Evolutionary conservation across 2,797 vertebrate species (phyloP).

Genomic region (Neostethus bicornis): DNA sequence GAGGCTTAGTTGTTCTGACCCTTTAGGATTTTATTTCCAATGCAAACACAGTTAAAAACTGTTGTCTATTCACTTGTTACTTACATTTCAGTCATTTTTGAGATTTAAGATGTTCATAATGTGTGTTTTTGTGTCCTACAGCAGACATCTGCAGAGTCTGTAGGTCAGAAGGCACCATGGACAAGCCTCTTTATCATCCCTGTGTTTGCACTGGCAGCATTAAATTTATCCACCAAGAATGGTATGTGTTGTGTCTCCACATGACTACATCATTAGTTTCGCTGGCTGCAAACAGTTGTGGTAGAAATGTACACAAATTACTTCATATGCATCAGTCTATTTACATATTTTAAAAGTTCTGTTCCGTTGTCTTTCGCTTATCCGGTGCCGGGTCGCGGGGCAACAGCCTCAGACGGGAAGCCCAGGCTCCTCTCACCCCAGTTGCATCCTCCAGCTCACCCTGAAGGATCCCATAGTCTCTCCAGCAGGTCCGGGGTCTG

Average conservation of each 20-base stretch:
- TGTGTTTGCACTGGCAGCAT: constrained; percentile 99
- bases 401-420: too few relatives aligned
- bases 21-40: background rate
- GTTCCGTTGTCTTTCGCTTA: too few relatives aligned
- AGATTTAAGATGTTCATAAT: background rate
- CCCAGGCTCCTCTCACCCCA: too few relatives aligned
- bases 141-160: constrained; percentile 96
- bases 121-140: constrained; percentile 39
- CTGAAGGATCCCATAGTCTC: too few relatives aligned
- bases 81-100: too few relatives aligned
- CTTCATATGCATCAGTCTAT: too few relatives aligned
- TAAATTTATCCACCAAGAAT: constrained; percentile 99
- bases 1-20: background rate
- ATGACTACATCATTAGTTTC: background rate
- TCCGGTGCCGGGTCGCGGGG: too few relatives aligned
- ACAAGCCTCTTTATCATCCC: constrained; percentile 95
- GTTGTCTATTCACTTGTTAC: background rate
- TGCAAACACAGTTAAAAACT: background rate
- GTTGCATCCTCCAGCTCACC: too few relatives aligned
- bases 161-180: constrained; percentile 93
- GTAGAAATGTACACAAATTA: too few relatives aligned
- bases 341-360: too few relatives aligned
- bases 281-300: too few relatives aligned
- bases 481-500: too few relatives aligned
- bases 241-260: constrained; percentile 75